Percentiles rank a stretch among this genome's conserved stretches.
These are phyloP conservation scores for Ascaphus truei DNA, from an alignment of 2,113 vertebrate genomes.

Conservation along the genomic window DNA sequence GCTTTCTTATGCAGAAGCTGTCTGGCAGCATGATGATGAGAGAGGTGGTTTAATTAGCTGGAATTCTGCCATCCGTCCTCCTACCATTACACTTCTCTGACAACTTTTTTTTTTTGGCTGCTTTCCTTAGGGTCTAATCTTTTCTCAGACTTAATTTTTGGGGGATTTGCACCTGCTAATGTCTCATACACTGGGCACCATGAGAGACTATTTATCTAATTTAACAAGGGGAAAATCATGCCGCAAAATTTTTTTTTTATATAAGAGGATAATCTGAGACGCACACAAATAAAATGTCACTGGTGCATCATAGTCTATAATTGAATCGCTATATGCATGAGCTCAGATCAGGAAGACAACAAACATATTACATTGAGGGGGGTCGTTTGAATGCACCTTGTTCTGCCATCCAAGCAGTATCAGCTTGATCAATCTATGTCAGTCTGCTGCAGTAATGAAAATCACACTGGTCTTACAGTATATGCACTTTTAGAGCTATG, in stretches of 20 bases:
- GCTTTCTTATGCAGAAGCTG: too few species aligned
- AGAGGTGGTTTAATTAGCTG: conserved; percentile 12
- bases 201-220: not conserved
- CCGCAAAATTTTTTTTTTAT: not conserved
- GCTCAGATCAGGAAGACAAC: not conserved
- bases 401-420: not conserved
- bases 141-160: not conserved
- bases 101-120: not conserved
- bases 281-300: not conserved
- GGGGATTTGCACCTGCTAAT: not conserved
- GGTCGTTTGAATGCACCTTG: not conserved
- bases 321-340: not conserved
- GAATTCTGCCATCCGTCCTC: conserved; percentile 3
- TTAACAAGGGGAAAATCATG: not conserved
- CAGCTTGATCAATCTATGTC: too few species aligned
- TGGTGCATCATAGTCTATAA: not conserved
- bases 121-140: not conserved
- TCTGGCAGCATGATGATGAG: conserved; percentile 8
- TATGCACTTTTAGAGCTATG: too few species aligned
- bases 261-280: not conserved
- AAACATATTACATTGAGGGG: not conserved
- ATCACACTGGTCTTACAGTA: too few species aligned
- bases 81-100: not conserved
- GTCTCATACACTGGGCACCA: not conserved
- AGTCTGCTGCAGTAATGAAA: too few species aligned